Base-by-base conservation (phyloP, 2,797 vertebrate species). In the Todus mexicanus region DNA sequence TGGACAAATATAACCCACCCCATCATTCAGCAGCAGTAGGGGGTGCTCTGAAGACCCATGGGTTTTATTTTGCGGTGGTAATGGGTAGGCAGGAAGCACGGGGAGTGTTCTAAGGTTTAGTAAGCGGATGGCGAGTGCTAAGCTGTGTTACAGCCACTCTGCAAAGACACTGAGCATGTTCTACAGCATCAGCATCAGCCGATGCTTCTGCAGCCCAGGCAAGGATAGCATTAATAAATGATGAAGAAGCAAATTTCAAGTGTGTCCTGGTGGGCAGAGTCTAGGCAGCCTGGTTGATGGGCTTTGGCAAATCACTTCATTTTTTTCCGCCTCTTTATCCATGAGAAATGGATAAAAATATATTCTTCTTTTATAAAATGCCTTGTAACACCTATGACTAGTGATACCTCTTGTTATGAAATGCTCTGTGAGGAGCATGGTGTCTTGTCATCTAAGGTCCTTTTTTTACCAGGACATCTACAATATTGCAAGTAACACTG, bases 101-200 rank as follows among this genome's bases (percentile, higher is more conserved):
- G 16, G 47, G 27, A 60, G 27, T 0, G 3, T 13, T 11, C 19
- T 4, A 0, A 1, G 23, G 9, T 26, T 23, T 25, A 23, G 33
- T 4, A 3, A 27, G 43, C 22, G 26, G 37, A 27, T 27, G 50
- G 33, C 3, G 18, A 51, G 27, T 13, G 37, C 85, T 22, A 38
- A 1, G 4, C 43, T 12, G 31, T 4, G 11, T 26, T 42, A 21
- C 5, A 42, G 27, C 53, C 9, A 31, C 70, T 57, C 48, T 27
- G 40, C 54, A 22, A 27, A 48, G 33, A 10, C 8, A 5, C 12
- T 5, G 1, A 40, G n/a, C 15, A 22, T 0, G 1, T 12, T 4
- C 16, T 7, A 33, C 15, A 15, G 37, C 29, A 22, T 17, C 15
- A 15, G 37, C 29, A 22, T 17, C 20, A 31, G 43, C 21, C 45